Evolutionary conservation across 2,113 vertebrate species (phyloP).

Genomic region (Etia nguti): DNA sequence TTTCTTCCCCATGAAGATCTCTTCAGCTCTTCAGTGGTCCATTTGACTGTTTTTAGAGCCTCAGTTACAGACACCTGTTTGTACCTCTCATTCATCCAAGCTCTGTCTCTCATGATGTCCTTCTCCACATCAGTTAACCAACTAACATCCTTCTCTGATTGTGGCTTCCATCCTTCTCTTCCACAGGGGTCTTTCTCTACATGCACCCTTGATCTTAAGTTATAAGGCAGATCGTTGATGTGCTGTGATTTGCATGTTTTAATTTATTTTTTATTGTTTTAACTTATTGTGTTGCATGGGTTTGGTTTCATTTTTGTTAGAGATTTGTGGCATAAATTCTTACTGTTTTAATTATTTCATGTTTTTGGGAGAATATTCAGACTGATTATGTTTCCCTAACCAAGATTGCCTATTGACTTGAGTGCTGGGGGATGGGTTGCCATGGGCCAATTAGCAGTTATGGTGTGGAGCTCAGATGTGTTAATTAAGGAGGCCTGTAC

Average conservation of each 20-base stretch:
- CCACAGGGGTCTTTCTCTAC: background rate
- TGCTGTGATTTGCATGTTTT: background rate
- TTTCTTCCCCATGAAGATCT: background rate
- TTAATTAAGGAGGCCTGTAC: background rate
- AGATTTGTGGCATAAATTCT: background rate
- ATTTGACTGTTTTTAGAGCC: background rate
- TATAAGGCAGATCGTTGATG: background rate
- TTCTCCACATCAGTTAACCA: background rate
- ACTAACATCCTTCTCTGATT: rapidly evolving
- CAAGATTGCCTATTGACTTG: background rate
- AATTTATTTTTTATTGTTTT: background rate
- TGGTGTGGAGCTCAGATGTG: background rate
- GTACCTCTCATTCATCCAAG: background rate
- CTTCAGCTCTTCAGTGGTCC: background rate
- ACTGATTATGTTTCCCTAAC: background rate
- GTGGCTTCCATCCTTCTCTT: background rate
- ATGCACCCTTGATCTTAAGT: background rate
- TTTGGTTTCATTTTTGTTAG: background rate
- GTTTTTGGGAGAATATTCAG: background rate
- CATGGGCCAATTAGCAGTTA: background rate
- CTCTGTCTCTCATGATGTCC: background rate
- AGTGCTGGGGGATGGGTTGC: background rate
- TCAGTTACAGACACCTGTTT: background rate
- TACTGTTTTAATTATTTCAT: background rate
- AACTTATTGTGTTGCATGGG: background rate